phyloP scores from a whole-genome alignment of 2,888 invertebrate species.

The Raillietiella orientalis region DNA sequence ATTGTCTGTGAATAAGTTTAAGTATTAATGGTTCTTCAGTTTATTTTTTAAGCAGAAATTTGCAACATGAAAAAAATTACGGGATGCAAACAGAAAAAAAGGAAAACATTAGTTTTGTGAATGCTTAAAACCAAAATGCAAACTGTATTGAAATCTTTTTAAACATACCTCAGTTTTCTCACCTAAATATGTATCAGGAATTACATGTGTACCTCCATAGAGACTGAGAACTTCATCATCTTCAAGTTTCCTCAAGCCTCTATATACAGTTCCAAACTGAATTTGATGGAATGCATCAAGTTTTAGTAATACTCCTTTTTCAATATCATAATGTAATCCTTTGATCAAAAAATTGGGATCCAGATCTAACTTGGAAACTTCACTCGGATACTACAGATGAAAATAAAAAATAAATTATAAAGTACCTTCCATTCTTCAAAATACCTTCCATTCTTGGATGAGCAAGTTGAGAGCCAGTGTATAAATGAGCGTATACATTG shows the following conservation, averaged over 20 bases:
- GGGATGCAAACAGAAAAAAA: too few species aligned
- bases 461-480: slow-evolving; percentile 58
- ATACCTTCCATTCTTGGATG: slow-evolving; percentile 55
- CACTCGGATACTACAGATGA: slow-evolving; percentile 45
- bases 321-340: slow-evolving; percentile 91
- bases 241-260: slow-evolving; percentile 5
- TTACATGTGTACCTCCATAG: not conserved
- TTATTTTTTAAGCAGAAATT: too few species aligned
- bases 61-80: too few species aligned
- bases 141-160: too few species aligned
- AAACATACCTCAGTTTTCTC: too few species aligned
- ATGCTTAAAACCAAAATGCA: too few species aligned
- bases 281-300: slow-evolving; percentile 88
- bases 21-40: too few species aligned
- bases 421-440: not conserved
- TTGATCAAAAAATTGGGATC: slow-evolving; percentile 78
- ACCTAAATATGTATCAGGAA: slow-evolving; percentile 8
- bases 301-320: slow-evolving; percentile 69
- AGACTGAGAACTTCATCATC: not conserved
- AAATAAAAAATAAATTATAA: slow-evolving; percentile 8
- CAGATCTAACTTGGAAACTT: slow-evolving; percentile 40
- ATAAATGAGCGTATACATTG: slow-evolving; percentile 59
- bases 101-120: too few species aligned
- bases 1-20: too few species aligned
- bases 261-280: slow-evolving; percentile 70